Base-by-base conservation (phyloP, 2,888 invertebrate genomes). In the Prostheceraeus crozeri region DNA sequence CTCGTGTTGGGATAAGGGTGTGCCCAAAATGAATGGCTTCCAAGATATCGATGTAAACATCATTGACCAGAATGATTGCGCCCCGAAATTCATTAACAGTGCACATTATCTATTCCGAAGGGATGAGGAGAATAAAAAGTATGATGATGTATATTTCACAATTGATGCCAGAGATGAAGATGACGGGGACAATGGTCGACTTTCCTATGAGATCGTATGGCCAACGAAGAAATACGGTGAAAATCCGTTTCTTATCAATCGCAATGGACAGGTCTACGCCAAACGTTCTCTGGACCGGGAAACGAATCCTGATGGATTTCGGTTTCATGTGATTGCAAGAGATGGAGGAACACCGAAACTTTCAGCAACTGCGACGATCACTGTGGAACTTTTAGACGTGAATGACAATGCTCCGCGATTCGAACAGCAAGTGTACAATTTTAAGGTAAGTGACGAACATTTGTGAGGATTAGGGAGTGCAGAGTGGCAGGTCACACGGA, bases 141-240 rank as follows among this genome's bases (percentile, higher is more conserved):
- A n/a, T n/a, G n/a, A n/a, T n/a, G n/a, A n/a, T n/a, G n/a, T n/a
- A n/a, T n/a, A n/a, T n/a, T n/a, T n/a, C n/a, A n/a, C n/a, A n/a
- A n/a, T n/a, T n/a, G n/a, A n/a, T n/a, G 57, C 57, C 23, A 14
- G 30, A n/a, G 57, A 57, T 28, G 56, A 23, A 14, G 57, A 57
- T 27, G 56, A 14, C 14, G 57, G 57, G 16, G 55, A 53, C 27
- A 57, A 57, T 31, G 51, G 28, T 6, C 28, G 23, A 6, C 53
- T 57, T 30, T 57, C 16, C 10, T 57, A 57, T 21, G n/a, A n/a
- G 19, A 57, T 57, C n/a, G 21, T 57, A 1, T 57, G 57, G 57
- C 48, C 48, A 14, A n/a, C n/a, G n/a, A 27, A 52, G 4, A 16
- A 28, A 3, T 30, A 57, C 10, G 55, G 57, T 14, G 2, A 1